Percentiles rank a stretch among this genome's conserved stretches.
Conservation (phyloP, 2,113 vertebrate genomes). For the Petrocephalus zakoni region DNA sequence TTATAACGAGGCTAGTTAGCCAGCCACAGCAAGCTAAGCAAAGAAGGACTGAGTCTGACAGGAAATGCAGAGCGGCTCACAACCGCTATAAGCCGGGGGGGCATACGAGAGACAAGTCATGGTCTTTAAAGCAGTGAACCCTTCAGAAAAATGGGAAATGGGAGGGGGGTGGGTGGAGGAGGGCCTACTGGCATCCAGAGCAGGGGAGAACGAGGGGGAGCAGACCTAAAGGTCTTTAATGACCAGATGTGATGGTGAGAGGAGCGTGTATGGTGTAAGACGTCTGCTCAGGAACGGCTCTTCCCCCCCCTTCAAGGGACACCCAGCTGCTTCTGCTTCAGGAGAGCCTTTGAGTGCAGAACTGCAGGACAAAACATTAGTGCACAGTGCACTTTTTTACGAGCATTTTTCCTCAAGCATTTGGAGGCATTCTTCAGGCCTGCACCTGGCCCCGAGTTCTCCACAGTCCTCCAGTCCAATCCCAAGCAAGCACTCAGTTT, state of each 20-base stretch:
- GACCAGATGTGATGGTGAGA: background rate
- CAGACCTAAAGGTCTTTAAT: background rate
- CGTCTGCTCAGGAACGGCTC: background rate
- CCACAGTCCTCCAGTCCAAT: no score
- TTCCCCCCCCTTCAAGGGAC: background rate
- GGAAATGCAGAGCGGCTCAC: background rate
- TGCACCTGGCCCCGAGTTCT: background rate
- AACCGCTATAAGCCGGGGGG: background rate
- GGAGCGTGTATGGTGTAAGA: background rate
- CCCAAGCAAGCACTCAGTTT: background rate
- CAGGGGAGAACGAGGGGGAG: background rate
- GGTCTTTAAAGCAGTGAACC: background rate
- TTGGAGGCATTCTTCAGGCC: background rate
- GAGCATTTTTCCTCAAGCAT: background rate
- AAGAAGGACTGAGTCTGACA: background rate
- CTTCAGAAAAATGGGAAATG: background rate
- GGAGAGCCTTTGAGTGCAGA: background rate
- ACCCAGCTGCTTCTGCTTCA: no score
- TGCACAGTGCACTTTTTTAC: no score
- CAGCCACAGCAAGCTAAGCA: background rate
- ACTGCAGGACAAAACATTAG: background rate
- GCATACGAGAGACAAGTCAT: background rate
- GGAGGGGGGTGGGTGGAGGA: background rate
- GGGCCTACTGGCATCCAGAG: background rate
- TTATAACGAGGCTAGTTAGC: background rate